These are phyloP conservation scores for Neolamprologus falcicula DNA, from an alignment of 2,113 vertebrate species.

Conservation along the genomic window DNA sequence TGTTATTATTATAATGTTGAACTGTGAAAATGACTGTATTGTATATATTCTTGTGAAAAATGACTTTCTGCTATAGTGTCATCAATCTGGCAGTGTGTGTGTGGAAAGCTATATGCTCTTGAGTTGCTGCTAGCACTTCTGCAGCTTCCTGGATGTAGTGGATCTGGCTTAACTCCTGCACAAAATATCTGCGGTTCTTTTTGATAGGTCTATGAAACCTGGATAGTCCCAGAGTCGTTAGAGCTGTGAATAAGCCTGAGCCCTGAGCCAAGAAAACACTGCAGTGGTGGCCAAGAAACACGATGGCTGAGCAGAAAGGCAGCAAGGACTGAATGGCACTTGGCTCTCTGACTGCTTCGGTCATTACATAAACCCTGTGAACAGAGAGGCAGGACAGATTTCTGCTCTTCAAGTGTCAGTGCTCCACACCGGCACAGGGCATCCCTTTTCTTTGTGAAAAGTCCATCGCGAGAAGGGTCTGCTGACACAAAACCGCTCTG, in stretches of 20 bases:
- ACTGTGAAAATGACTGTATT: not conserved
- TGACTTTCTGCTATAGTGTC: not conserved
- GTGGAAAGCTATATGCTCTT: conserved; percentile 7
- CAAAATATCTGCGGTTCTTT: conserved; percentile 43
- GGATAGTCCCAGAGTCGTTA: conserved; percentile 46
- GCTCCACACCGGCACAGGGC: not conserved
- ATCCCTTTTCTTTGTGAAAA: not conserved
- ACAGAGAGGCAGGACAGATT: conserved; percentile 7
- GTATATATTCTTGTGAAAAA: not conserved
- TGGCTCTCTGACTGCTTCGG: conserved; percentile 13
- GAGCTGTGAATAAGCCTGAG: conserved; percentile 35
- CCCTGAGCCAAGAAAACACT: conserved; percentile 37
- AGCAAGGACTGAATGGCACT: conserved; percentile 16
- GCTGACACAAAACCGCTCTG: conserved; percentile 9
- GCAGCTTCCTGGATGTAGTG: conserved; percentile 7
- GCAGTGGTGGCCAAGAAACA: conserved; percentile 38
- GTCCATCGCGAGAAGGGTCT: not conserved
- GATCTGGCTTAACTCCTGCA: conserved; percentile 9
- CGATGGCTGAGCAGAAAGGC: conserved; percentile 9
- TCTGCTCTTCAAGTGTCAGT: conserved; percentile 18
- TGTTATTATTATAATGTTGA: not conserved
- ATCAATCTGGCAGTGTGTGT: not conserved
- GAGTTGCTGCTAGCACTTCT: not conserved
- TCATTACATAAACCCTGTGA: conserved; percentile 46
- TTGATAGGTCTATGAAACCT: conserved; percentile 60